Percentiles rank a stretch among this genome's conserved stretches.
phyloP scores from a whole-genome alignment of 1,140 invertebrate species.

The Hyles vespertilio region DNA sequence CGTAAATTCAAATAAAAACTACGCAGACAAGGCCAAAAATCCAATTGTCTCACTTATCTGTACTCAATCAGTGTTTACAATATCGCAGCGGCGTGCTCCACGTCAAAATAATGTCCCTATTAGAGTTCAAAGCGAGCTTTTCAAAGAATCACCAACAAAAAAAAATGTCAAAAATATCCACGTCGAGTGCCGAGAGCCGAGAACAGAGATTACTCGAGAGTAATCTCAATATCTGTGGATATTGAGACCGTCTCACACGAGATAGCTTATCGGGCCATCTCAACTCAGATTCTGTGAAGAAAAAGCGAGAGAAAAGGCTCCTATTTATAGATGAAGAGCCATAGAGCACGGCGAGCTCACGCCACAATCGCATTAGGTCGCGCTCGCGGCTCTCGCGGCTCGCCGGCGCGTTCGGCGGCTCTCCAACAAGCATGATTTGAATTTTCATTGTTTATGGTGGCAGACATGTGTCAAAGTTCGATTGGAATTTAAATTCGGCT shows the following conservation, averaged over 20 bases:
- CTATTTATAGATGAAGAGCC: constrained; percentile 71
- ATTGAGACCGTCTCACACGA: constrained; percentile 72
- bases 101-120: constrained; percentile 74
- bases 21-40: constrained; percentile 42
- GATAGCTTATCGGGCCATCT: constrained; percentile 70
- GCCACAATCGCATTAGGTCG: constrained; percentile 70
- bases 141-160: constrained; percentile 65
- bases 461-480: constrained; percentile 76
- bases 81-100: constrained; percentile 60
- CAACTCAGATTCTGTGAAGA: constrained; percentile 70
- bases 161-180: constrained; percentile 69
- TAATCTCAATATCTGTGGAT: constrained; percentile 74
- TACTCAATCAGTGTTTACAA: constrained; percentile 73
- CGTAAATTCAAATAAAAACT: constrained; percentile 44
- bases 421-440: constrained; percentile 64
- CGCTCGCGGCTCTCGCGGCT: constrained; percentile 49
- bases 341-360: constrained; percentile 46
- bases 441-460: constrained; percentile 75
- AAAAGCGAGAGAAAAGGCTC: constrained; percentile 71
- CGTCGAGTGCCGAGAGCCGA: constrained; percentile 26
- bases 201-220: constrained; percentile 63
- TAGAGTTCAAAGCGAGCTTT: constrained; percentile 66
- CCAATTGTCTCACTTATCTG: constrained; percentile 70
- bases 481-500: constrained; percentile 75
- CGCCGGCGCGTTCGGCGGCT: constrained; percentile 22